Conservation (phyloP, 2,113 vertebrate genomes). For the Peromyscus polionotus region DNA sequence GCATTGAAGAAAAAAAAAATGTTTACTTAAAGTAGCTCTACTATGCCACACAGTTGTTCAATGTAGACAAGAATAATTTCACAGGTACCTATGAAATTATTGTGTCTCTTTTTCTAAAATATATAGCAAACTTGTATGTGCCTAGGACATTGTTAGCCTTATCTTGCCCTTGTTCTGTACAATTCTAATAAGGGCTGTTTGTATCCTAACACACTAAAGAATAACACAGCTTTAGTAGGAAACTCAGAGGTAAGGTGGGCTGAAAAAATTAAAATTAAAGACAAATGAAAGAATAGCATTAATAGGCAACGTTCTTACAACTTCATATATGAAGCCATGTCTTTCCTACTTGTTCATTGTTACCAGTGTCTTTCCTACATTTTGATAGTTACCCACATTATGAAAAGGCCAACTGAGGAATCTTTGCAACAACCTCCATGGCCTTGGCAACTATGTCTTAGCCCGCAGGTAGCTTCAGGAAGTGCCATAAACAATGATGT, state of each 20-base stretch:
- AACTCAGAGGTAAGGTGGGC: background rate
- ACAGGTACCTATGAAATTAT: background rate
- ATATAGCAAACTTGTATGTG: background rate
- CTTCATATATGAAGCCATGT: background rate
- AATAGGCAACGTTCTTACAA: background rate
- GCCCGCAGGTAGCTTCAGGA: background rate
- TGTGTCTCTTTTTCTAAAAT: background rate
- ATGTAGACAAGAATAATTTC: background rate
- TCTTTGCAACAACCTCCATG: background rate
- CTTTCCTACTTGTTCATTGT: too few relatives aligned
- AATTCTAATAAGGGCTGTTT: background rate
- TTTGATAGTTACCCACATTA: background rate
- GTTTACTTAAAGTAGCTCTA: background rate
- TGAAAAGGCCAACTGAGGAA: background rate
- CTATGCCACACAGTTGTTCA: background rate
- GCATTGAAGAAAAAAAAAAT: background rate
- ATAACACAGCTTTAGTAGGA: background rate
- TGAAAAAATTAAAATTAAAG: background rate
- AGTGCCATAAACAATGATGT: conserved; percentile 40
- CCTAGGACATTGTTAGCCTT: background rate
- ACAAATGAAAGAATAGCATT: background rate
- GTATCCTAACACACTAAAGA: background rate
- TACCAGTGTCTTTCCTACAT: background rate
- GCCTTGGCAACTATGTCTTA: background rate
- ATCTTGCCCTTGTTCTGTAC: background rate